Conservation (phyloP, 2,888 invertebrate species). For the Phengaris alcon region DNA sequence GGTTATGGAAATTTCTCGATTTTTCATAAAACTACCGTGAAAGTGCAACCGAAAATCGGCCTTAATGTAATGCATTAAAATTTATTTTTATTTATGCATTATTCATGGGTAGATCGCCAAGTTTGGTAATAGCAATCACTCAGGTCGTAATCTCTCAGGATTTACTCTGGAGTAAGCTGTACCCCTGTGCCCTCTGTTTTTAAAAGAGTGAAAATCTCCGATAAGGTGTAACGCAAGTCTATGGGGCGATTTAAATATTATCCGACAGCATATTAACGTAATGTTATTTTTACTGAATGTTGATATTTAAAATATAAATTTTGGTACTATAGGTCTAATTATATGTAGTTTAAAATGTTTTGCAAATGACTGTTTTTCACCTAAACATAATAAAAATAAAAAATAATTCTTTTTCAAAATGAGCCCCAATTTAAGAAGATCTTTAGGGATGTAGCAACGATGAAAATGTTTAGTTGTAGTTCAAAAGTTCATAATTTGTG, state of each 20-base stretch:
- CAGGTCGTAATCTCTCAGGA: constrained; percentile 75
- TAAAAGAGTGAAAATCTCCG: constrained; percentile 61
- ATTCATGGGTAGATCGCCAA: constrained; percentile 35
- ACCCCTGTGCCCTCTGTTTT: constrained; percentile 56
- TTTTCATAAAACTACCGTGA: constrained; percentile 15
- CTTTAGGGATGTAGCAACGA: too few species aligned
- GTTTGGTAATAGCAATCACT: constrained; percentile 75
- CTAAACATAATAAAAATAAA: too few species aligned
- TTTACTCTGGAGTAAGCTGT: constrained; percentile 52
- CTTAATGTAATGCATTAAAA: constrained; percentile 38
- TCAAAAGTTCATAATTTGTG: too few species aligned
- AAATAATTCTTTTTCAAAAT: too few species aligned
- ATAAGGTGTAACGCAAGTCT: constrained; percentile 56
- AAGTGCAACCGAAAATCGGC: constrained; percentile 38
- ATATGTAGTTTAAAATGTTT: too few species aligned
- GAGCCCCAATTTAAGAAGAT: too few species aligned
- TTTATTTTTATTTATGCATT: constrained; percentile 7
- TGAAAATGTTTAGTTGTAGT: too few species aligned
- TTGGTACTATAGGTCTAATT: too few species aligned
- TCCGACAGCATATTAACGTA: constrained; percentile 9
- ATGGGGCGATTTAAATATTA: constrained; percentile 38
- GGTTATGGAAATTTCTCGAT: constrained; percentile 23
- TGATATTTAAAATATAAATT: too few species aligned
- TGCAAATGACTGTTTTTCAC: too few species aligned
- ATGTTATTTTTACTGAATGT: too few species aligned